Base-by-base conservation (phyloP, 1,140 invertebrate genomes). In the Protaetia brevitarsis region DNA sequence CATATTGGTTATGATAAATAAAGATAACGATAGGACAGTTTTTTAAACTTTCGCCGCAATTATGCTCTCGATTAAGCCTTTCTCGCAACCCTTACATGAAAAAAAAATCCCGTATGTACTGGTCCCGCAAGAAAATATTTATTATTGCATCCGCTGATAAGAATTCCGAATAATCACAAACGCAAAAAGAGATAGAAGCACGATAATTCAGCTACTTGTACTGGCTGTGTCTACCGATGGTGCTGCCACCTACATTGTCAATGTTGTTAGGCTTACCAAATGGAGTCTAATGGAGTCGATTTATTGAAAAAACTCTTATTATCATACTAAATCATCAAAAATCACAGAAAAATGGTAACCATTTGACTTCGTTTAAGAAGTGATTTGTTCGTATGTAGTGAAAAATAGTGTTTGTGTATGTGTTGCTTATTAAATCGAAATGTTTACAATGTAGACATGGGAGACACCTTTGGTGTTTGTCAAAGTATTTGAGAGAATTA, bases 211-310 rank as follows among this genome's bases (percentile, higher is more conserved):
- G 51, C 26, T 59, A 59, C 57, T 59, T 59, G 26, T 59, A n/a
- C 57, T 59, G n/a, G 57, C 57, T 59, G 30, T 37, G 72, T 72
- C 71, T 69, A 69, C 68, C 66, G 68, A 66, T 27, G 63, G 78
- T 82, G 80, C 77, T 80, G 85, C 85, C 84, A 84, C 81, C 86
- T 86, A 80, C 81, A 83, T 84, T 87, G 85, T 86, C 85, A 87
- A 86, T 87, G 83, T 86, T 86, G 85, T 85, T 85, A 76, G 78
- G 77, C 76, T 79, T 79, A 78, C 78, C 77, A 79, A 80, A 80
- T 80, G 79, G 79, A 80, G 79, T 79, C 76, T 79, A 78, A 78
- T 78, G 76, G 76, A 79, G 75, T 74, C 76, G 77, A 77, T 76
- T 77, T 76, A 74, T 70, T 74, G 71, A 75, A 74, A 78, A 79